Evolutionary conservation across 2,888 invertebrate genomes (phyloP).

Genomic region (Cephus nigrinus): DNA sequence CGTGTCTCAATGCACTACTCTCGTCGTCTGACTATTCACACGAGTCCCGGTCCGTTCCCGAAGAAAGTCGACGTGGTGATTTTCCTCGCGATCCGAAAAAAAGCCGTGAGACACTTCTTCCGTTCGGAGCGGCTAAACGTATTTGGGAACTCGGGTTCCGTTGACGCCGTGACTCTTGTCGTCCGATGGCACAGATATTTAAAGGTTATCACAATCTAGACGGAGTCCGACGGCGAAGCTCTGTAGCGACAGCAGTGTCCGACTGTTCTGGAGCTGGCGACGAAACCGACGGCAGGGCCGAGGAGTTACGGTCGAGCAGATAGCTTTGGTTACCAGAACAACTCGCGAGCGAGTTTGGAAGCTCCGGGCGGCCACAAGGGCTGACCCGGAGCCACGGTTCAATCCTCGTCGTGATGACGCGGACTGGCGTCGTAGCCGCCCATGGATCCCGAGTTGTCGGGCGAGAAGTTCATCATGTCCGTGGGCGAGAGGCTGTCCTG

Average conservation of each 20-base stretch:
- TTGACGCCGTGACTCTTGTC: slow-evolving; percentile 13
- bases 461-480: slow-evolving; percentile 76
- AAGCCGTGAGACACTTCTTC: neutral
- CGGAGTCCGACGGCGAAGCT: slow-evolving; percentile 22
- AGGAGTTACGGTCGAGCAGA: neutral
- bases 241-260: neutral
- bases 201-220: slow-evolving; percentile 45
- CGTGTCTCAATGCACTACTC: neutral
- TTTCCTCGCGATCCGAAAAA: neutral
- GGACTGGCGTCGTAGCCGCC: slow-evolving; percentile 75
- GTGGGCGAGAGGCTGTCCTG: slow-evolving; percentile 78
- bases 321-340: slow-evolving; percentile 57
- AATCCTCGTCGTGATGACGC: slow-evolving; percentile 82
- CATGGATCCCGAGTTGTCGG: slow-evolving; percentile 71
- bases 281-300: neutral
- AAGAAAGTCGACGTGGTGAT: neutral
- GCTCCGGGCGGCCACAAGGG: slow-evolving; percentile 65
- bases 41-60: neutral
- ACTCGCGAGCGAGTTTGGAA: slow-evolving; percentile 55
- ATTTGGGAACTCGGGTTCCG: neutral
- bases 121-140: neutral
- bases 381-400: slow-evolving; percentile 73
- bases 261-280: neutral
- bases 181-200: slow-evolving; percentile 36
- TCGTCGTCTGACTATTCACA: neutral